Evolutionary conservation across 2,888 invertebrate species (phyloP).

Genomic region (Himalopsyche kuldschensis): DNA sequence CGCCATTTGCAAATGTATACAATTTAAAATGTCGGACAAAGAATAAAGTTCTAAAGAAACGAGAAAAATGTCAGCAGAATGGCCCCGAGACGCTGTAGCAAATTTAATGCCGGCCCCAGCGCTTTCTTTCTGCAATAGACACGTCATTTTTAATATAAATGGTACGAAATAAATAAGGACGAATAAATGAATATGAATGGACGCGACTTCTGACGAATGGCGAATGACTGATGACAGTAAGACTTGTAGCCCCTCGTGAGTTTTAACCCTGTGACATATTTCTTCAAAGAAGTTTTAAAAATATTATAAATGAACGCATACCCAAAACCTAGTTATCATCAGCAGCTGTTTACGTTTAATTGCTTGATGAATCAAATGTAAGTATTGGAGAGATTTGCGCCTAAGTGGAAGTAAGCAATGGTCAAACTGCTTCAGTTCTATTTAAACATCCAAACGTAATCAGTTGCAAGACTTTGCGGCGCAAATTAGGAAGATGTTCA

Average conservation of each 20-base stretch:
- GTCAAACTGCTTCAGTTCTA: no score
- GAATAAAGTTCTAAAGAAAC: slow-evolving; percentile 15
- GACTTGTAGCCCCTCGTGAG: background rate
- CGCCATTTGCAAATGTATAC: background rate
- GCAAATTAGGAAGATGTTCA: no score
- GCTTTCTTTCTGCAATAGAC: slow-evolving; percentile 56
- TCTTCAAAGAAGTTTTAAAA: background rate
- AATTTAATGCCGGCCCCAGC: slow-evolving; percentile 47
- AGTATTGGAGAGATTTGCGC: no score
- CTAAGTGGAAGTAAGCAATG: no score
- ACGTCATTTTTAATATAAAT: slow-evolving; percentile 65
- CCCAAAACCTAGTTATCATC: no score
- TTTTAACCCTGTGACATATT: background rate
- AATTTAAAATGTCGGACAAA: slow-evolving; percentile 14
- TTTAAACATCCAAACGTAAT: no score
- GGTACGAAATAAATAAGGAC: slow-evolving; percentile 64
- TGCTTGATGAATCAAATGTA: no score
- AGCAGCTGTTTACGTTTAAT: no score
- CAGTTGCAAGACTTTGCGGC: no score
- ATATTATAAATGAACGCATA: no score
- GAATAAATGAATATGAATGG: slow-evolving; percentile 64
- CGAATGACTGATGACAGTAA: background rate
- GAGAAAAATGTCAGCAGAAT: slow-evolving; percentile 33
- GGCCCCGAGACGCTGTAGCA: slow-evolving; percentile 7
- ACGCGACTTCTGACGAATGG: background rate